A percentile compares a stretch with the other conserved stretches of the same genome.
phyloP scores from a whole-genome alignment of 2,113 vertebrate species.

The Bothrops jararaca region DNA sequence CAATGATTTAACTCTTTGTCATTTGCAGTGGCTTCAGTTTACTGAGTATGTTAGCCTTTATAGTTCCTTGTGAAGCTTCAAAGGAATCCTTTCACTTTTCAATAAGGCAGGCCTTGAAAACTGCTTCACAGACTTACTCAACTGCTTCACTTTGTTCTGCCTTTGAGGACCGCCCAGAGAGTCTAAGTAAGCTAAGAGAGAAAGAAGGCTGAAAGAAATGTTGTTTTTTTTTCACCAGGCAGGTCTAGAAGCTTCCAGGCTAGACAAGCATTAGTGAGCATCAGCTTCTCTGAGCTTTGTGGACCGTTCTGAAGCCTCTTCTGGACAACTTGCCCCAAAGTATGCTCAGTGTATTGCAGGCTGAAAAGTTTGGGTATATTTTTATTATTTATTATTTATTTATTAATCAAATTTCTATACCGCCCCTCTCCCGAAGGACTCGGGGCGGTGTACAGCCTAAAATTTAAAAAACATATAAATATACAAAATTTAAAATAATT shows the following conservation, averaged over 20 bases:
- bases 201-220: neutral
- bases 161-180: neutral
- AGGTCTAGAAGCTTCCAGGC: neutral
- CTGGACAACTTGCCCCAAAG: neutral
- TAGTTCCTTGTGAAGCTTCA: neutral
- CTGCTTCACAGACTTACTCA: neutral
- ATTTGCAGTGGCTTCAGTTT: neutral
- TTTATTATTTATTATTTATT: too few species aligned
- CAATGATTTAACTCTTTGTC: neutral
- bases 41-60: neutral
- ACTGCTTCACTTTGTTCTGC: neutral
- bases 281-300: neutral
- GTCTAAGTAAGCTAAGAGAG: neutral
- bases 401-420: too few species aligned
- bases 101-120: neutral
- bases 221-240: rapidly evolving
- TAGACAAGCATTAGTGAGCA: neutral
- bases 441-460: too few species aligned
- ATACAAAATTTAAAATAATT: too few species aligned
- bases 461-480: too few species aligned
- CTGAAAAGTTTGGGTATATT: neutral
- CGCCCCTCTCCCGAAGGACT: too few species aligned
- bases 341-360: neutral
- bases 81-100: neutral
- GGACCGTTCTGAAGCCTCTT: neutral